Evolutionary conservation across 2,797 vertebrate genomes (phyloP).

Genomic region (Semaprochilodus insignis): DNA sequence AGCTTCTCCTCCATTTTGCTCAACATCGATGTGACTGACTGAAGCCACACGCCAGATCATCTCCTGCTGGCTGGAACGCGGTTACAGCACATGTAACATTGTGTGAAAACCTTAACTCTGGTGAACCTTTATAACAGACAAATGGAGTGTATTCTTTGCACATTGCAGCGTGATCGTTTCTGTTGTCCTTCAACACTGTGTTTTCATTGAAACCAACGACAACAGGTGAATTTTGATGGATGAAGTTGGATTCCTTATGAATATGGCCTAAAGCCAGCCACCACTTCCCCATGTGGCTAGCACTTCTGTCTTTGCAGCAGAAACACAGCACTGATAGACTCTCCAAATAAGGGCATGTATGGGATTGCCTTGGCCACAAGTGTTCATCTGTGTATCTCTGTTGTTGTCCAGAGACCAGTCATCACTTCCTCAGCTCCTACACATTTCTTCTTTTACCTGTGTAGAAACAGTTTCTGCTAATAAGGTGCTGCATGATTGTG

Average conservation of each 20-base stretch:
- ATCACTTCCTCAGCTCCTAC: slow-evolving; percentile 14
- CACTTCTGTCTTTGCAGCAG: neutral
- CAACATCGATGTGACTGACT: neutral
- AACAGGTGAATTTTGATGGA: neutral
- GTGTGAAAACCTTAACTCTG: neutral
- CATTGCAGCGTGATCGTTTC: neutral
- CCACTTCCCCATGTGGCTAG: neutral
- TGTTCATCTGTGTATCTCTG: slow-evolving; percentile 35
- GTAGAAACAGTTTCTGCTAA: slow-evolving; percentile 9
- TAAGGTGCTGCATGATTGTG: neutral
- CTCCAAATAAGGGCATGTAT: slow-evolving; percentile 43
- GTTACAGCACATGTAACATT: too few relatives aligned
- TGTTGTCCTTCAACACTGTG: neutral
- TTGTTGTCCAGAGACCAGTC: slow-evolving; percentile 50
- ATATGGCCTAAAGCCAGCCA: too few relatives aligned
- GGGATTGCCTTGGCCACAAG: slow-evolving; percentile 42
- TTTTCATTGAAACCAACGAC: neutral
- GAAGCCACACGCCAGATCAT: neutral
- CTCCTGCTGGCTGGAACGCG: neutral
- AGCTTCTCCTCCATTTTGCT: neutral
- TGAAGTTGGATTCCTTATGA: neutral
- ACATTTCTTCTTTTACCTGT: slow-evolving; percentile 5
- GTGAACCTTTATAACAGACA: too few relatives aligned
- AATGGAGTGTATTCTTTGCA: neutral
- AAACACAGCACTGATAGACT: slow-evolving; percentile 21